Base-by-base conservation (phyloP, 2,113 vertebrate species). In the Hypocryptadius cinnamomeus region DNA sequence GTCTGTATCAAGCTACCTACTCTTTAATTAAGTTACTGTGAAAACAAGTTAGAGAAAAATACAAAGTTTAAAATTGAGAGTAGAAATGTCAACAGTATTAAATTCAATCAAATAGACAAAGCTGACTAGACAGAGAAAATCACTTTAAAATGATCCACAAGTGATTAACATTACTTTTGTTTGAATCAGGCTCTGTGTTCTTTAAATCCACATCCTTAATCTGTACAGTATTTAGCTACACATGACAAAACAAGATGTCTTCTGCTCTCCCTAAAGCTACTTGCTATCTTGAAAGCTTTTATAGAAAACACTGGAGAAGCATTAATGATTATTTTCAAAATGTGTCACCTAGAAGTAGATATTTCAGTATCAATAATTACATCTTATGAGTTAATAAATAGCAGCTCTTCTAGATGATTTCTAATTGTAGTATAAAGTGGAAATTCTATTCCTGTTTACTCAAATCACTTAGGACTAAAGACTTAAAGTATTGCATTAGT, bases 341-440 rank as follows among this genome's bases (percentile, higher is more conserved):
- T 0, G 9, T 89, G 40, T 85, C 78, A 63, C 33, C 54, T 80
- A 92, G 63, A 91, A 95, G 54, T 79, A 91, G 79, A 47, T 93
- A 95, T 95, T 94, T 96, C 93, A 80, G 42, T 95, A 89, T 85
- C 85, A 90, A 84, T 95, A 94, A 94, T 93, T 96, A 54, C 76
- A 48, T 86, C 76, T 95, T 80, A 42, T 68, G 63, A 95, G 77
- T 92, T 91, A 86, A 96, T 90, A 91, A 95, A 94, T 80, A 93
- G 28, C 60, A 88, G 28, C 76, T 90, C 76, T 77, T 80, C 60
- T 68, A 64, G 82, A 88, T 89, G 60, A 87, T 42, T 92, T 92
- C 71, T 83, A 93, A 93, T 89, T 91, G 73, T 59, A 66, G 47
- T 65, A 87, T 51, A 40, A 91, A 91, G 85, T 56, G 30, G 60